Base-by-base conservation (phyloP, 2,797 vertebrate species). In the Agapornis canus region DNA sequence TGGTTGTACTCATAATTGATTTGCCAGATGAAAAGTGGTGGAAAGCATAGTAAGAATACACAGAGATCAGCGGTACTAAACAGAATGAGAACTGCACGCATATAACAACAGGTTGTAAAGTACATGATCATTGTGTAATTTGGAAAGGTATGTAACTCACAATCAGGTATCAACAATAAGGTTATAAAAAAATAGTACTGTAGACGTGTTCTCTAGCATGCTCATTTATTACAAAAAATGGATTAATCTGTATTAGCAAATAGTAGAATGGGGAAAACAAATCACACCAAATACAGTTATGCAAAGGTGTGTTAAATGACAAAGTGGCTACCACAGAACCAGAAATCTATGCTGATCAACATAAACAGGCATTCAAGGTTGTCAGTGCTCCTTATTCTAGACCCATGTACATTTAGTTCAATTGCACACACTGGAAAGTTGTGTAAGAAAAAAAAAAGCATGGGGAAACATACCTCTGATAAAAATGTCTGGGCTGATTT, bases 401-500 rank as follows among this genome's bases (percentile, higher is more conserved):
- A 59, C 26, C 37, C 63, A 54, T 8, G 4, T 5, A 6, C 7
- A 40, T 26, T 68, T 51, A 85, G 87, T 77, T 90, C 66, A 93
- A 35, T 86, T 65, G 63, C 35, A 76, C 14, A 78, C 31, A 21
- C 29, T 61, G 1, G 1, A 51, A 94, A 92, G 69, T 5, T 27
- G 10, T 17, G 19, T 27, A 87, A 94, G 51, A 14, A 29, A 83
- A 68, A 77, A 77, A 83, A 54, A 95, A 86, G 90, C 21, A 92
- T 57, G 31, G 81, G 85, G 77, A 97, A 79, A 93, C 99, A 97
- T 98, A 99, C 99, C 99, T 99, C 99, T 97, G 99, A 99, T 90
- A 99, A 98, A 97, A 99, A 99, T 19, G 99, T 99, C 98, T 99
- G 99, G 95, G 99, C 99, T 66, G 99, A 99, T 98, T 99, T 99